Percentiles rank a stretch among this genome's conserved stretches.
Evolutionary conservation across 2,113 vertebrate species (phyloP).

Genomic region (Myotis lucifugus): DNA sequence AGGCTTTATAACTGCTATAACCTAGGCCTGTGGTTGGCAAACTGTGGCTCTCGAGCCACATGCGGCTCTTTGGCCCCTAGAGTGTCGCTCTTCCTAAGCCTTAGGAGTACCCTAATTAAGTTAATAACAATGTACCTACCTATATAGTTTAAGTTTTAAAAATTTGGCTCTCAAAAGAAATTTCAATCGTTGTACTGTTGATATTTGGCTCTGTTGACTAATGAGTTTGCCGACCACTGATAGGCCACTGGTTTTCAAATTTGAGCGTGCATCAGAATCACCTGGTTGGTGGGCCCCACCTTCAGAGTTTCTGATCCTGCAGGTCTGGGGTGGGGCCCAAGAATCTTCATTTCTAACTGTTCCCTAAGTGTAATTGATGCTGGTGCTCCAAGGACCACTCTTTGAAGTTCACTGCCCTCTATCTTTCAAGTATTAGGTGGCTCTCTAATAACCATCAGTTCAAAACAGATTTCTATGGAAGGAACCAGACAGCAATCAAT

Average conservation of each 20-base stretch:
- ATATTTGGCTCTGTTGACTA: no score
- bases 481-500: not conserved
- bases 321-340: not conserved
- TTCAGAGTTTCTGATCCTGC: not conserved
- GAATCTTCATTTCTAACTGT: slow-evolving; percentile 21
- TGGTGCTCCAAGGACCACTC: not conserved
- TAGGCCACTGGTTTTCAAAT: not conserved
- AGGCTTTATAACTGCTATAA: not conserved
- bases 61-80: no score
- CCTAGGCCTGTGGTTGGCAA: no score
- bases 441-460: not conserved
- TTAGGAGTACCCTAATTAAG: no score
- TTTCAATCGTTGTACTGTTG: no score
- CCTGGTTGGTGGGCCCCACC: not conserved
- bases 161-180: no score
- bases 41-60: no score
- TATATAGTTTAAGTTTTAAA: no score
- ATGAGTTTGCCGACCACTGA: no score
- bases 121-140: no score
- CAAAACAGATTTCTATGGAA: not conserved
- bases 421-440: not conserved
- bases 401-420: not conserved
- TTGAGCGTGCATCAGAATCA: not conserved
- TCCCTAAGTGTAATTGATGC: not conserved
- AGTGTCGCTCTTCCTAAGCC: no score